A percentile compares a stretch with the other conserved stretches of the same genome.
Evolutionary conservation across 2,113 vertebrate species (phyloP).

Genomic region (Neogobius melanostomus): DNA sequence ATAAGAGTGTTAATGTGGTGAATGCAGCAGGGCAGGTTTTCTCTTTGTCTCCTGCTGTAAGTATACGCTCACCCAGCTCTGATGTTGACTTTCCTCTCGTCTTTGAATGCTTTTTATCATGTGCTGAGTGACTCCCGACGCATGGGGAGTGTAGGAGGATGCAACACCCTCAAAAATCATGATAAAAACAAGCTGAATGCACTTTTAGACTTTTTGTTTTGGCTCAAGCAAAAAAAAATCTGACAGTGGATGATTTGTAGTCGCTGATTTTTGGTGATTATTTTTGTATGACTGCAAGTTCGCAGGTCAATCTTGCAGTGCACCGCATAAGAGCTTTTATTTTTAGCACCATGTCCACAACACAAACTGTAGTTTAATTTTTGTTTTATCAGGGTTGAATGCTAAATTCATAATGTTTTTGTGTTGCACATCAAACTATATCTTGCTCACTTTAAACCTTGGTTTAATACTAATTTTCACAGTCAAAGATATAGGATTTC

Average conservation of each 20-base stretch:
- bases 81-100: conserved; percentile 1
- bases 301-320: background rate
- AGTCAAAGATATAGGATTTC: too few relatives aligned
- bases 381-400: too few relatives aligned
- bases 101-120: conserved; percentile 7
- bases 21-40: conserved; percentile 81
- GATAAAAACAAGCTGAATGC: conserved; percentile 1
- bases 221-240: background rate
- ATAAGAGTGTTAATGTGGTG: conserved; percentile 66
- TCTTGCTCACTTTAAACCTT: too few relatives aligned
- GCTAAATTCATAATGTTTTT: too few relatives aligned
- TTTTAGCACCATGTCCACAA: background rate
- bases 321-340: background rate
- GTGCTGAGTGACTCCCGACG: conserved; percentile 2
- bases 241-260: background rate
- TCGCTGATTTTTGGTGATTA: background rate
- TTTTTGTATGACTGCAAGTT: background rate
- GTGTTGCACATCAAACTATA: too few relatives aligned
- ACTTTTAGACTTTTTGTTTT: background rate
- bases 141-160: conserved; percentile 10
- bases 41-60: conserved; percentile 28
- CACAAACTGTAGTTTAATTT: background rate
- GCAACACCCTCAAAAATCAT: conserved; percentile 18
- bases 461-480: too few relatives aligned
- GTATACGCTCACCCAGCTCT: conserved; percentile 23